Base-by-base conservation (phyloP, 2,888 invertebrate species). In the Palloptera scutellata region DNA sequence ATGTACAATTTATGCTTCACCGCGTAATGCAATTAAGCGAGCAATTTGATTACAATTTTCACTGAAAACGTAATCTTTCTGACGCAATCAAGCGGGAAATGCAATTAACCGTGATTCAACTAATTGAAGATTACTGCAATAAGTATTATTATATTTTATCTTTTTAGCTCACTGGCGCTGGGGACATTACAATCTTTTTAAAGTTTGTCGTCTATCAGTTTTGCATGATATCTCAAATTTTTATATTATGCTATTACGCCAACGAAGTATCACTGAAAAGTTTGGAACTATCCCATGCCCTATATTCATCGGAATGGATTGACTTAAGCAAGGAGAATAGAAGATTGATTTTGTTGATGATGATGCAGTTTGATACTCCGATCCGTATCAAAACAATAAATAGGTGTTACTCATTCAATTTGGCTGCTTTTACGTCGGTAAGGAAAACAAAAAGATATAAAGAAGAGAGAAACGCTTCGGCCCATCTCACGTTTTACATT, bases 351-450 rank as follows among this genome's bases (percentile, higher is more conserved):
- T 45, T 77, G 1, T 55, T 77, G 0, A 73, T 76, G 68, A 75
- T 77, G 75, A 60, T 73, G 30, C 74, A 75, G 15, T 76, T 79
- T 13, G 69, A 74, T 17, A 45, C 59, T 12, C 76, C 78, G 4
- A 70, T 82, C 17, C 61, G 64, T 12, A 66, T 82, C 19, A 74
- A 70, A 68, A 75, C 79, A 0, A 65, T 82, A 11, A 79, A 82
- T 73, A 73, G 74, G 4, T 77, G 76, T 15, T 77, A 77, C 53
- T 73, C 68, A 3, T 79, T 82, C 19, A 77, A 76, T 66, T 75
- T 79, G 54, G 63, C 75, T 13, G 77, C 79, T 9, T 82, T 83
- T 68, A 73, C 79, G 51, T 77, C 83, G 64, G 83, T 82, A 74
- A 73, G 78, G 58, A 43, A 10, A 43, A 43, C 8, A 43, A 43